These are phyloP conservation scores for Phenacoccus solenopsis DNA, from an alignment of 1,140 invertebrate species.

Conservation along the genomic window DNA sequence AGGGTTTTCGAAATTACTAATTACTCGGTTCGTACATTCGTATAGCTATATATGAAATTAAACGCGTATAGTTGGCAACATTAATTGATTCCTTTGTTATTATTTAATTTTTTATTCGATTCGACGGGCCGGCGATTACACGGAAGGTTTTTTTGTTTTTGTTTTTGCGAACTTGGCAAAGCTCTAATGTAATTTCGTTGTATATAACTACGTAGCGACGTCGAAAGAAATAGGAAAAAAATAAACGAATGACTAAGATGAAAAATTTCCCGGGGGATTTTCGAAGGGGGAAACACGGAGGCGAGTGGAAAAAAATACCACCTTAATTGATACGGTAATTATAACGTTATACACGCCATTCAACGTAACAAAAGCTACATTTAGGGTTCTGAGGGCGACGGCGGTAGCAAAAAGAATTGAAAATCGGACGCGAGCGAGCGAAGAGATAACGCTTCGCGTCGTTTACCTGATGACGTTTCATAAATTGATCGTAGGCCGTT, in stretches of 20 bases:
- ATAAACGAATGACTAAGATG: slow-evolving; percentile 1
- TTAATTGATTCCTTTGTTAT: slow-evolving; percentile 15
- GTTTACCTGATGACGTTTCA: slow-evolving; percentile 17
- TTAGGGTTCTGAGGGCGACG: background rate
- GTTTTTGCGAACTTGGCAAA: background rate
- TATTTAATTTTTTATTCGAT: slow-evolving; percentile 2
- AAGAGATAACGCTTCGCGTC: background rate
- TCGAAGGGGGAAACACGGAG: too few species aligned
- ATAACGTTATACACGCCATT: background rate
- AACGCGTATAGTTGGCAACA: background rate
- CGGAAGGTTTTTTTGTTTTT: background rate
- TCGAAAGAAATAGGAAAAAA: background rate
- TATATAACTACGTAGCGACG: slow-evolving; percentile 3
- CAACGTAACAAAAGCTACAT: background rate
- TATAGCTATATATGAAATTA: slow-evolving; percentile 6
- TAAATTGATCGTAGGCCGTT: slow-evolving; percentile 15
- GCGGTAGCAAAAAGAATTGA: background rate
- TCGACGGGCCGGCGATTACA: background rate
- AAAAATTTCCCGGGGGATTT: slow-evolving; percentile 12
- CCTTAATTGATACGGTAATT: slow-evolving; percentile 17
- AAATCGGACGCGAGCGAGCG: background rate
- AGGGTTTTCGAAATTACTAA: slow-evolving; percentile 12
- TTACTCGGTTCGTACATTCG: background rate
- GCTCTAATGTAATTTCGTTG: slow-evolving; percentile 14
- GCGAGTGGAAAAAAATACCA: slow-evolving; percentile 4